Percentiles rank a stretch among this genome's conserved stretches.
These are phyloP conservation scores for Pelecanus crispus DNA, from an alignment of 2,113 vertebrate species.

Conservation along the genomic window DNA sequence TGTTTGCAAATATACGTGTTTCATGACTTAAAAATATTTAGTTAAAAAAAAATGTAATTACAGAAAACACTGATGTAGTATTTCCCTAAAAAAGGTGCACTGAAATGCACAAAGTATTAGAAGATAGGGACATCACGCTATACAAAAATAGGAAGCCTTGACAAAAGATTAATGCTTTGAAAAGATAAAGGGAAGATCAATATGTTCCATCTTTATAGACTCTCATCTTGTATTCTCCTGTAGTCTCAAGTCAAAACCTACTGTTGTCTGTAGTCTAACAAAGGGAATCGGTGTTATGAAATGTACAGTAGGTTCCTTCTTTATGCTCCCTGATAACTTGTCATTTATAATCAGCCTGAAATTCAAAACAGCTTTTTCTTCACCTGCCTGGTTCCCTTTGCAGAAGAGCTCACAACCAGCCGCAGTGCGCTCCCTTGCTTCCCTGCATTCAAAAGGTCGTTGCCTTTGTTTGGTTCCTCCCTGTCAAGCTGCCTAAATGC, in stretches of 20 bases:
- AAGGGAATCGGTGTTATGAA: neutral
- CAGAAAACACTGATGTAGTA: neutral
- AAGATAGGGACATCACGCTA: neutral
- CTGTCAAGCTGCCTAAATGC: accelerated
- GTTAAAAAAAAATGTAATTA: neutral
- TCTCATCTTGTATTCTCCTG: constrained; percentile 47
- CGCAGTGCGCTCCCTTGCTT: accelerated
- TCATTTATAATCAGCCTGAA: neutral
- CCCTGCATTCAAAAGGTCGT: neutral
- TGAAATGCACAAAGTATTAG: neutral
- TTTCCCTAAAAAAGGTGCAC: neutral
- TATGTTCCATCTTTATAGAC: constrained; percentile 28
- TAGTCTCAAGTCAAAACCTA: constrained; percentile 40
- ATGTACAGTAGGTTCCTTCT: neutral
- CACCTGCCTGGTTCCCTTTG: neutral
- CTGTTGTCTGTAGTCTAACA: constrained; percentile 55
- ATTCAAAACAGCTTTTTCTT: neutral
- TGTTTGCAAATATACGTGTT: neutral
- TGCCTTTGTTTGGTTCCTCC: neutral
- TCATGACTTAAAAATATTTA: neutral
- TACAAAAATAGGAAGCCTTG: neutral
- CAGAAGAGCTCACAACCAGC: neutral
- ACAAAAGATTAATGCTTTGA: constrained; percentile 46
- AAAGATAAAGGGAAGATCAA: constrained; percentile 60
- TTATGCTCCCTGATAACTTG: constrained; percentile 3